A percentile compares a stretch with the other conserved stretches of the same genome.
phyloP scores from a whole-genome alignment of 2,113 vertebrate genomes.

The Charina bottae region DNA sequence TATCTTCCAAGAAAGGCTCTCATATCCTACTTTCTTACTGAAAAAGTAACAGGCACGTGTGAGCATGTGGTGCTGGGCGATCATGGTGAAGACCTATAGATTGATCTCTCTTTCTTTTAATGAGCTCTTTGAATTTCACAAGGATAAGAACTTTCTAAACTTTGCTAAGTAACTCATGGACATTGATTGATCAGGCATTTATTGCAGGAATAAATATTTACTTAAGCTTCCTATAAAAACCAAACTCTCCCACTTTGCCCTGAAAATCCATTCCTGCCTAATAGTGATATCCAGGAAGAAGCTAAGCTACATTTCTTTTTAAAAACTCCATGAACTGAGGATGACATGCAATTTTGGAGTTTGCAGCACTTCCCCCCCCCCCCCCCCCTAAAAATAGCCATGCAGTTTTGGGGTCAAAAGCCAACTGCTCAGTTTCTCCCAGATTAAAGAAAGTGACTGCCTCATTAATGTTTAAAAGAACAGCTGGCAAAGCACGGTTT shows the following conservation, averaged over 20 bases:
- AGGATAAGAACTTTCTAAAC: neutral
- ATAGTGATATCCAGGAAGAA: neutral
- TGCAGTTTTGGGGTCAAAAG: neutral
- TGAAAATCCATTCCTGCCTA: neutral
- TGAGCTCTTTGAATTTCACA: neutral
- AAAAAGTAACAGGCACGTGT: neutral
- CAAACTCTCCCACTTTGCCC: neutral
- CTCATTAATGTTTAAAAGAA: conserved; percentile 20
- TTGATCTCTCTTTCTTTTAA: neutral
- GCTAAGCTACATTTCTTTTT: neutral
- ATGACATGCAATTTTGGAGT: conserved; percentile 8
- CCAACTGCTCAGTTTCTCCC: neutral
- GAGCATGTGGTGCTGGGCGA: neutral
- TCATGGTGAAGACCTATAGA: neutral
- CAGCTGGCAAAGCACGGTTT: conserved; percentile 14
- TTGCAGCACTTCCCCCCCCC: neutral
- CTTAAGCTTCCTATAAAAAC: neutral
- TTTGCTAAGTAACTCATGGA: neutral
- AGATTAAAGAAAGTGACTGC: neutral
- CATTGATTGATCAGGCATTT: neutral
- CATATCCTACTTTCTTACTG: neutral
- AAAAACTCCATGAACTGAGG: neutral
- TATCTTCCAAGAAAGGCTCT: neutral
- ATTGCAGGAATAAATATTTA: neutral
- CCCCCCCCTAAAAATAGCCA: conserved; percentile 7